Percentiles rank a stretch among this genome's conserved stretches.
phyloP scores from a whole-genome alignment of 2,888 invertebrate genomes.

The Xylophagus ater region DNA sequence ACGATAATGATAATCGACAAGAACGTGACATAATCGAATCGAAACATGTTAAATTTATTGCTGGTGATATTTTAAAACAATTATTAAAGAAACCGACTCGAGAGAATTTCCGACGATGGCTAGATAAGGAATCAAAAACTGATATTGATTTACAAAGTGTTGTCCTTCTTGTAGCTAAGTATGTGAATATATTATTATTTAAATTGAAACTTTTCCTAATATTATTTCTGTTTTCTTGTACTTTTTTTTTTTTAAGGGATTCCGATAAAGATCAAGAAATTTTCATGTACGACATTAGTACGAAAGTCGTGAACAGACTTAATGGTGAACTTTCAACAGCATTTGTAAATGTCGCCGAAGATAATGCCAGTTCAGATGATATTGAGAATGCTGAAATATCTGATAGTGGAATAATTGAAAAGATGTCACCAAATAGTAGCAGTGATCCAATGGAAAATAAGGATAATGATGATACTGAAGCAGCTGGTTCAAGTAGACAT shows the following conservation, averaged over 20 bases:
- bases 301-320: conserved; percentile 62
- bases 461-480: conserved; percentile 15
- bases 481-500: conserved; percentile 22
- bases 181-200: conserved; percentile 35
- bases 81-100: conserved; percentile 61
- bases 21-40: conserved; percentile 47
- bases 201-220: conserved; percentile 9
- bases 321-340: conserved; percentile 72
- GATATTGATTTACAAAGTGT: conserved; percentile 68
- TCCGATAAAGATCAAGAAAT: conserved; percentile 56
- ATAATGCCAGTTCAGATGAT: conserved; percentile 60
- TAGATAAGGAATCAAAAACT: conserved; percentile 64
- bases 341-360: conserved; percentile 79
- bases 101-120: conserved; percentile 70
- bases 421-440: conserved; percentile 11
- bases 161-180: conserved; percentile 71
- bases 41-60: conserved; percentile 60
- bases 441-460: no score
- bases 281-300: conserved; percentile 73
- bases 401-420: conserved; percentile 38
- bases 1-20: conserved; percentile 38
- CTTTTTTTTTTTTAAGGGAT: conserved; percentile 22
- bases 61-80: conserved; percentile 63
- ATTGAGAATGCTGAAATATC: conserved; percentile 47
- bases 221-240: not conserved